Percentiles rank a stretch among this genome's conserved stretches.
Evolutionary conservation across 2,888 invertebrate species (phyloP).

Genomic region (Sylvicola cinctus): DNA sequence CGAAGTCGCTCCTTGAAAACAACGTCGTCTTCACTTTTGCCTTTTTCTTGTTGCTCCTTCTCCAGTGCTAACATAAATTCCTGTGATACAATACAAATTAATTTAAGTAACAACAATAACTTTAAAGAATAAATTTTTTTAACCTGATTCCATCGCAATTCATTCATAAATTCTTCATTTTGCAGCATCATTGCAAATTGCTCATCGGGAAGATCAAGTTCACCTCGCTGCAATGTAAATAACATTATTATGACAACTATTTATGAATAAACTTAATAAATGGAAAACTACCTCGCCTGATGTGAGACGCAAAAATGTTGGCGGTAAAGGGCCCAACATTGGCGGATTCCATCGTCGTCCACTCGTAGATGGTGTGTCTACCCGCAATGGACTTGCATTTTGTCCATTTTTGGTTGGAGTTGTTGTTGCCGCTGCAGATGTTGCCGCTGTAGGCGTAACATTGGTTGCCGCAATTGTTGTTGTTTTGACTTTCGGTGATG

Average conservation of each 20-base stretch:
- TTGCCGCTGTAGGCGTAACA: slow-evolving; percentile 1
- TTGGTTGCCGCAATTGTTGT: slow-evolving; percentile 2
- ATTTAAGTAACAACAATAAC: slow-evolving; percentile 1
- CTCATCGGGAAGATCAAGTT: slow-evolving; percentile 60
- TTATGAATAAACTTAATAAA: not conserved
- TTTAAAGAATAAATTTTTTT: slow-evolving; percentile 1
- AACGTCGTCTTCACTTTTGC: slow-evolving; percentile 39
- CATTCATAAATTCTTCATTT: slow-evolving; percentile 78
- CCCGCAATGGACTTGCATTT: slow-evolving; percentile 5
- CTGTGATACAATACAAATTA: slow-evolving; percentile 13
- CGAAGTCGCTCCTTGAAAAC: slow-evolving; percentile 54
- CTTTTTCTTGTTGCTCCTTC: slow-evolving; percentile 38
- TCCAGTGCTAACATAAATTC: slow-evolving; percentile 72
- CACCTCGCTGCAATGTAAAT: slow-evolving; percentile 11
- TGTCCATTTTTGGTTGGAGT: slow-evolving; percentile 16
- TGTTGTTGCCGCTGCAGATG: slow-evolving; percentile 6
- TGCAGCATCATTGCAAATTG: slow-evolving; percentile 69
- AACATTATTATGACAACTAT: not conserved
- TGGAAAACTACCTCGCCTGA: slow-evolving; percentile 8
- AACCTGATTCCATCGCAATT: slow-evolving; percentile 54
- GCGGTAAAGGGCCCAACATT: slow-evolving; percentile 54
- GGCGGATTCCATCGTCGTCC: slow-evolving; percentile 55
- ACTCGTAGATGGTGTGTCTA: too few relatives aligned
- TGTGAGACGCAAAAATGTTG: slow-evolving; percentile 52
- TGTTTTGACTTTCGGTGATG: slow-evolving; percentile 22